Evolutionary conservation across 2,113 vertebrate genomes (phyloP).

Genomic region (Apodemus speciosus): DNA sequence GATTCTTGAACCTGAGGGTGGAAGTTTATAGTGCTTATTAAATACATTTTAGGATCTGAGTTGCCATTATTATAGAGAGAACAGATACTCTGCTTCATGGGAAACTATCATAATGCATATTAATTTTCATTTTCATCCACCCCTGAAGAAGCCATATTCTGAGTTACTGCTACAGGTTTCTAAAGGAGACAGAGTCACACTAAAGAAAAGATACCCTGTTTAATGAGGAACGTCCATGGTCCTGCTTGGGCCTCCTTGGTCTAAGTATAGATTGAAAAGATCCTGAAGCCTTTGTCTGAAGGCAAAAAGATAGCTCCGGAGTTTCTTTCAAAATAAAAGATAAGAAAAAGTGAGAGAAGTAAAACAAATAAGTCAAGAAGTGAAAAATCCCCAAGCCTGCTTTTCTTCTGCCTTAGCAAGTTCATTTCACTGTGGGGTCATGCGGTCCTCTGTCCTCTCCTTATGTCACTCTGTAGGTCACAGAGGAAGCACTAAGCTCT

Average conservation of each 20-base stretch:
- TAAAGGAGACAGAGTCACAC: neutral
- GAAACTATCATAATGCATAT: slow-evolving; percentile 1
- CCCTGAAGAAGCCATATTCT: slow-evolving; percentile 29
- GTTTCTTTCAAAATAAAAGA: neutral
- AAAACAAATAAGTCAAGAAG: neutral
- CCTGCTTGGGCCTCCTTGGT: neutral
- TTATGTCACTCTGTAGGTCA: slow-evolving; percentile 31
- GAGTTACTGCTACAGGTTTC: neutral
- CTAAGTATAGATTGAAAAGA: neutral
- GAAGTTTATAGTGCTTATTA: slow-evolving; percentile 1
- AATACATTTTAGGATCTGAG: neutral
- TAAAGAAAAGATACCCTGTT: neutral
- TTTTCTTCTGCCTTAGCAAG: slow-evolving; percentile 43
- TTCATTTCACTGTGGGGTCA: neutral
- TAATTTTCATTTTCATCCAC: slow-evolving; percentile 23
- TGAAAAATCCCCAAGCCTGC: slow-evolving; percentile 8
- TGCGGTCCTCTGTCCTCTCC: neutral
- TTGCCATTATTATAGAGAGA: neutral
- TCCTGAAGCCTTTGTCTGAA: neutral
- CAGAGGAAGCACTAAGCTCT: slow-evolving; percentile 6
- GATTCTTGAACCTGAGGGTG: neutral
- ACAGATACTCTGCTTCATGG: neutral
- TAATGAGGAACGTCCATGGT: neutral
- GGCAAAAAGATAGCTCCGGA: slow-evolving; percentile 1
- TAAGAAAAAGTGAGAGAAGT: neutral